phyloP scores from a whole-genome alignment of 2,888 invertebrate species.

The Xylota sylvarum region DNA sequence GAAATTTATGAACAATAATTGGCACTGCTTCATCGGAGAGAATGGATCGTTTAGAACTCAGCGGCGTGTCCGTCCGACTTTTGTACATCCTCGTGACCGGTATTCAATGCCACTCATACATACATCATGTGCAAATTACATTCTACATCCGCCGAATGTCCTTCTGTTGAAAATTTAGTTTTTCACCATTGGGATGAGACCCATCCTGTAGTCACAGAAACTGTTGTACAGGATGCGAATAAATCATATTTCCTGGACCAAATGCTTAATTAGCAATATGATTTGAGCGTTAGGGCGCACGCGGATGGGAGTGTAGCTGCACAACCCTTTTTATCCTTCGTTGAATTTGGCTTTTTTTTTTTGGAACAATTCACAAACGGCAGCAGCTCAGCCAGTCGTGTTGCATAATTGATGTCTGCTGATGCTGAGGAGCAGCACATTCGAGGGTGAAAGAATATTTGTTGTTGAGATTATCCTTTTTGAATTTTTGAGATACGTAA shows the following conservation, averaged over 20 bases:
- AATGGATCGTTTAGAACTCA: slow-evolving; percentile 45
- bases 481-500: slow-evolving; percentile 66
- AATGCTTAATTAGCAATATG: slow-evolving; percentile 78
- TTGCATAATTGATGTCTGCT: slow-evolving; percentile 72
- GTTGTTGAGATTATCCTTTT: slow-evolving; percentile 76
- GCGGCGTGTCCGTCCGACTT: slow-evolving; percentile 12
- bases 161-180: slow-evolving; percentile 66
- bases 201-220: slow-evolving; percentile 67
- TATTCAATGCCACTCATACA: slow-evolving; percentile 47
- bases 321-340: slow-evolving; percentile 73
- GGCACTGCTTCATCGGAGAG: slow-evolving; percentile 59
- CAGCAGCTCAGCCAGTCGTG: slow-evolving; percentile 45
- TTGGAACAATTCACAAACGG: slow-evolving; percentile 37
- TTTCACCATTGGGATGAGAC: slow-evolving; percentile 21
- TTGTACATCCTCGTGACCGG: slow-evolving; percentile 36
- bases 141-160: slow-evolving; percentile 69
- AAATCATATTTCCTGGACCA: slow-evolving; percentile 78
- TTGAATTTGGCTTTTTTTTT: slow-evolving; percentile 34
- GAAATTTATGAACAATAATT: slow-evolving; percentile 72
- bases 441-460: slow-evolving; percentile 65
- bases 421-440: slow-evolving; percentile 26
- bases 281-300: slow-evolving; percentile 56
- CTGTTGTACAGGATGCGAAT: slow-evolving; percentile 74
- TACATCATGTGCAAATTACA: slow-evolving; percentile 70
- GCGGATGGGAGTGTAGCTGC: slow-evolving; percentile 50